Percentiles rank a stretch among this genome's conserved stretches.
phyloP scores from a whole-genome alignment of 2,113 vertebrate species.

The Leuciscus idus region DNA sequence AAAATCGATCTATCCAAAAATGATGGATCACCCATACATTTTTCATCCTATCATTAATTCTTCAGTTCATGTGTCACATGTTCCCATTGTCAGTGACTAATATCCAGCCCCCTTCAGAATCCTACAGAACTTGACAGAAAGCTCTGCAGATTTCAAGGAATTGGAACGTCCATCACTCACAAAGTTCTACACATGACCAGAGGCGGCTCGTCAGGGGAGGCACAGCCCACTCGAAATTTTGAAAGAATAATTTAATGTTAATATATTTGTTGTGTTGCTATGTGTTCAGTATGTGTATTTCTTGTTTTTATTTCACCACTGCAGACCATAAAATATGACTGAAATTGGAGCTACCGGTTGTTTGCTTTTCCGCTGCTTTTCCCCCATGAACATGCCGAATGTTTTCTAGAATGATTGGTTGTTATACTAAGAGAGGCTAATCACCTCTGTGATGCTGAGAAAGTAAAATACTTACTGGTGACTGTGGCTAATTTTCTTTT shows the following conservation, averaged over 20 bases:
- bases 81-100: neutral
- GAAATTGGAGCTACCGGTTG: no score
- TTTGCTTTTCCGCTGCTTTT: no score
- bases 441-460: neutral
- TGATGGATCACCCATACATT: neutral
- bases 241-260: neutral
- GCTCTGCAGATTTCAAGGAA: neutral
- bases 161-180: neutral
- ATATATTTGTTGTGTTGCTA: neutral
- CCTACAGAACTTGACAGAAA: neutral
- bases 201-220: neutral
- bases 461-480: neutral
- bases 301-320: neutral
- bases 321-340: no score
- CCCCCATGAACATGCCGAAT: neutral
- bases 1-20: neutral
- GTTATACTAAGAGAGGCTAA: neutral
- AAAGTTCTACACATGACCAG: neutral
- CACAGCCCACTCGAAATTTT: neutral
- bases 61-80: neutral
- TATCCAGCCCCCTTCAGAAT: neutral
- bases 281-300: neutral
- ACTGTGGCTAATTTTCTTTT: neutral
- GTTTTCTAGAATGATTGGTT: neutral
- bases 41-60: constrained; percentile 11